Evolutionary conservation across 1,140 invertebrate genomes (phyloP).

Genomic region (Paraescarpia echinospica): DNA sequence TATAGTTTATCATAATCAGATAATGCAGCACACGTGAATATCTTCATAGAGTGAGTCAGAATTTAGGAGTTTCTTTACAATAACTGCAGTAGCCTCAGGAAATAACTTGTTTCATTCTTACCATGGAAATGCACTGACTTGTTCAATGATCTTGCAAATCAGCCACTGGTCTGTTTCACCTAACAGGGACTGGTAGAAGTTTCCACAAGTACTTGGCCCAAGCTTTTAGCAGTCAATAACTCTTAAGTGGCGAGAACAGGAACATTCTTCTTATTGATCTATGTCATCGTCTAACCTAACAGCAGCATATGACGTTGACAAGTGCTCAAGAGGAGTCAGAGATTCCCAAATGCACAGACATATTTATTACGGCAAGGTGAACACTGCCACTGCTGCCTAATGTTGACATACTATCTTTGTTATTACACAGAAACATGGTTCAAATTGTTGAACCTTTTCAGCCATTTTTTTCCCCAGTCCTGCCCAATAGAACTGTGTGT

Average conservation of each 20-base stretch:
- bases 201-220: not conserved
- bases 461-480: not conserved
- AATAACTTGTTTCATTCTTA: not conserved
- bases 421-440: not conserved
- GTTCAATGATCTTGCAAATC: not conserved
- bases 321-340: not conserved
- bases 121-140: not conserved
- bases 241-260: not conserved
- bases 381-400: not conserved
- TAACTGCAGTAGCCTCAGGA: not conserved
- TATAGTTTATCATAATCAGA: not conserved
- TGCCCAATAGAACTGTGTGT: not conserved
- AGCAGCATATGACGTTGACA: not conserved
- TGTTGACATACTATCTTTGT: not conserved
- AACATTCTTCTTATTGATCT: not conserved
- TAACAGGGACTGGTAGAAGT: not conserved
- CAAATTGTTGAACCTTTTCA: not conserved
- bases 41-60: not conserved
- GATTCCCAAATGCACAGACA: not conserved
- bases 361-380: not conserved
- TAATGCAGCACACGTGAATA: not conserved
- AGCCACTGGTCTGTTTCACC: not conserved
- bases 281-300: not conserved
- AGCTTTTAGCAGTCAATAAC: not conserved
- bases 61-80: not conserved